Conservation (phyloP, 2,113 vertebrate species). For the Microtus montanus region DNA sequence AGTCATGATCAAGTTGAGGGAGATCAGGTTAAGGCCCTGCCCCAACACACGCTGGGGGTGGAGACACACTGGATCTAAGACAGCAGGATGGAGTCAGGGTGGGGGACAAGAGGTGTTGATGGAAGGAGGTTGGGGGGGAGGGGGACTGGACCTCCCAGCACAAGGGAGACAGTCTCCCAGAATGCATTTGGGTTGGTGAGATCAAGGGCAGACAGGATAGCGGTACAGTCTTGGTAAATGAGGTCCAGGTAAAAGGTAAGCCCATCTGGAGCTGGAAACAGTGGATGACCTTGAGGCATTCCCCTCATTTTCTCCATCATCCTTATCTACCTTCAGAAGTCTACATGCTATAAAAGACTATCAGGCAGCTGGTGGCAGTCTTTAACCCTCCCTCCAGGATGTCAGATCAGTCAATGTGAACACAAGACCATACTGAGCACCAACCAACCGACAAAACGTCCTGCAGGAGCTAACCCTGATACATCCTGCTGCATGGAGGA, state of each 20-base stretch:
- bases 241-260: not conserved
- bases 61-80: not conserved
- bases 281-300: not conserved
- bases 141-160: not conserved
- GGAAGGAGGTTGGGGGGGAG: not conserved
- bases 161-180: not conserved
- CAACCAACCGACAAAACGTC: not conserved
- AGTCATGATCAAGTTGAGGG: not conserved
- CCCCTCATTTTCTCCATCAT: not conserved
- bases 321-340: not conserved
- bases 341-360: not conserved
- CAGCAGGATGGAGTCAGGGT: not conserved
- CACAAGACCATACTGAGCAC: not conserved
- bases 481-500: not conserved
- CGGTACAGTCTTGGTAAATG: not conserved
- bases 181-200: not conserved
- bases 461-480: not conserved
- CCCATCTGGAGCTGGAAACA: not conserved
- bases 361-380: not conserved
- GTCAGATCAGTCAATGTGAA: not conserved
- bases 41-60: accelerated
- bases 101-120: not conserved
- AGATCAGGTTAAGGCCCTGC: not conserved
- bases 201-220: not conserved
- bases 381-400: not conserved